phyloP scores from a whole-genome alignment of 2,888 invertebrate genomes.

The Ophioninae sp. region DNA sequence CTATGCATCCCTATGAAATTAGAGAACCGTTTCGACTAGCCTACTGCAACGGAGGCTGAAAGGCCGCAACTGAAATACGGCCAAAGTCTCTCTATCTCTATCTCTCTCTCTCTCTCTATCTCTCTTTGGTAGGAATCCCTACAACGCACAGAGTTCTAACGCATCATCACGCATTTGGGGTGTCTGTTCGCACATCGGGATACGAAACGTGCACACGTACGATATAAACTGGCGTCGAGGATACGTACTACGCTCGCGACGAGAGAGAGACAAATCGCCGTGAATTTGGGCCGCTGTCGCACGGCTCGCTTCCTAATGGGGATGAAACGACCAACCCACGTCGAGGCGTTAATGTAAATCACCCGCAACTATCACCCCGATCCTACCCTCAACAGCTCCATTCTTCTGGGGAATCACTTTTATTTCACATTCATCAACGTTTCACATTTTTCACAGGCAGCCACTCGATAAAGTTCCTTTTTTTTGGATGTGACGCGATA shows the following conservation, averaged over 20 bases:
- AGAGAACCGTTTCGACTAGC: slow-evolving; percentile 73
- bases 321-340: slow-evolving; percentile 63
- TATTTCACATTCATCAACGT: background rate
- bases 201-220: slow-evolving; percentile 39
- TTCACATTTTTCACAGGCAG: background rate
- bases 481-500: too few relatives aligned
- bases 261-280: slow-evolving; percentile 62
- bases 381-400: slow-evolving; percentile 20
- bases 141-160: slow-evolving; percentile 46
- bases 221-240: slow-evolving; percentile 35
- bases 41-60: slow-evolving; percentile 69
- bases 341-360: slow-evolving; percentile 61
- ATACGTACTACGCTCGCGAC: slow-evolving; percentile 52
- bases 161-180: slow-evolving; percentile 51
- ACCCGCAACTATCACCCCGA: slow-evolving; percentile 52
- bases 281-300: slow-evolving; percentile 66
- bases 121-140: slow-evolving; percentile 55
- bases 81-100: slow-evolving; percentile 32
- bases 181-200: slow-evolving; percentile 45
- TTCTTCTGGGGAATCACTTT: slow-evolving; percentile 14
- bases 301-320: slow-evolving; percentile 64
- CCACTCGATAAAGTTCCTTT: too few relatives aligned
- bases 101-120: slow-evolving; percentile 31
- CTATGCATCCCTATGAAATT: slow-evolving; percentile 77
- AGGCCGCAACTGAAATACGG: slow-evolving; percentile 70